Evolutionary conservation across 1,140 invertebrate species (phyloP).

Genomic region (Portunus trituberculatus): DNA sequence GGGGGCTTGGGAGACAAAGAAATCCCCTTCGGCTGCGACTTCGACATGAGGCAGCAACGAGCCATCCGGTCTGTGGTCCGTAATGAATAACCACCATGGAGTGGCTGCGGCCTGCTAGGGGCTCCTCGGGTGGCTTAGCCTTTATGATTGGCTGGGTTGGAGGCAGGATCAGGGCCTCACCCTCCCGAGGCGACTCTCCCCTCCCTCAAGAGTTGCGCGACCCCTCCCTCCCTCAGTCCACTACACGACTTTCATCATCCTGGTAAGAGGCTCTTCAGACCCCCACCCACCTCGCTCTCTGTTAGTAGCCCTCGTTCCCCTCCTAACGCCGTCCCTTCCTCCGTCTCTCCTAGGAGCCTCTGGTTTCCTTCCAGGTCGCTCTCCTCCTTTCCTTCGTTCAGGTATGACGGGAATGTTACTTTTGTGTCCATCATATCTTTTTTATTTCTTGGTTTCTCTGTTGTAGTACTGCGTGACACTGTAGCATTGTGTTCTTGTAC

Average conservation of each 20-base stretch:
- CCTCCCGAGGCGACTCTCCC: constrained; percentile 7
- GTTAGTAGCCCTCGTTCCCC: neutral
- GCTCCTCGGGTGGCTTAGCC: constrained; percentile 30
- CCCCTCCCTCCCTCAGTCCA: neutral
- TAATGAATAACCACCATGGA: constrained; percentile 43
- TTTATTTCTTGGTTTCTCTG: neutral
- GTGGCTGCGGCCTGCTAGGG: constrained; percentile 41
- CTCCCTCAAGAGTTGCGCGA: constrained; percentile 39
- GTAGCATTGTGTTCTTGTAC: no score
- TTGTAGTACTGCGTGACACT: no score
- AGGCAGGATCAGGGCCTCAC: neutral
- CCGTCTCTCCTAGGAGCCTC: neutral
- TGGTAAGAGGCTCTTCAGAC: constrained; percentile 26
- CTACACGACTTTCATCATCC: constrained; percentile 53
- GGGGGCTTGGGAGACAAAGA: constrained; percentile 27
- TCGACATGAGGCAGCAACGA: neutral
- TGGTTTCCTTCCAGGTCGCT: neutral
- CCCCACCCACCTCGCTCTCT: neutral
- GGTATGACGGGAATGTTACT: neutral
- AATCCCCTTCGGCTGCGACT: constrained; percentile 28
- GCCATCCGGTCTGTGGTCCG: neutral
- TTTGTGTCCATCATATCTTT: neutral
- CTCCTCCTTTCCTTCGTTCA: neutral
- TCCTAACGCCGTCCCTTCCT: neutral
- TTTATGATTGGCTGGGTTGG: constrained; percentile 28